Conservation (phyloP, 35 echinoderm and acorn worm species). For the Apostichopus japonicus region DNA sequence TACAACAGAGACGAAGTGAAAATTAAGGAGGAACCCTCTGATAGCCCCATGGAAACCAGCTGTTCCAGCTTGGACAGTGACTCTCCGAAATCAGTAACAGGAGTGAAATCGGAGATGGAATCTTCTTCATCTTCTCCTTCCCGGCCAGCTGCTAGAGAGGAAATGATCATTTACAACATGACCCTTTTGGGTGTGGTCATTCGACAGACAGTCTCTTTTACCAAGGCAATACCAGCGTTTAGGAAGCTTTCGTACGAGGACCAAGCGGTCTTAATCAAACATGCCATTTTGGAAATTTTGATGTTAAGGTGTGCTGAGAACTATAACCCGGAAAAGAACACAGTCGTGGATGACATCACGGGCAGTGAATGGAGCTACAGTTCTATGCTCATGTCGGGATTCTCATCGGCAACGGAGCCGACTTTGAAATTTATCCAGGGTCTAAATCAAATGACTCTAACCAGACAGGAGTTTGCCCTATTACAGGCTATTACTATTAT, state of each 20-base stretch:
- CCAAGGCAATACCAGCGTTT: constrained; percentile 95
- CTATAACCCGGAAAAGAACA: constrained; percentile 86
- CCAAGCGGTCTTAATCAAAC: constrained; percentile 96
- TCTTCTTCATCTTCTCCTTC: background rate
- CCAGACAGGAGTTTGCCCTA: constrained; percentile 83
- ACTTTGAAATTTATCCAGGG: constrained; percentile 97
- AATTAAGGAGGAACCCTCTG: constrained; percentile 71
- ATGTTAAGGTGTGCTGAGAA: constrained; percentile 95
- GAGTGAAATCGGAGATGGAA: constrained; percentile 18
- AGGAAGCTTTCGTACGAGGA: constrained; percentile 94
- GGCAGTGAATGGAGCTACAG: constrained; percentile 93
- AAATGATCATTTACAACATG: constrained; percentile 99
- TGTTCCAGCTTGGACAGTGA: constrained; percentile 52
- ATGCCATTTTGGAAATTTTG: constrained; percentile 95
- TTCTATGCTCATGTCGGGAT: constrained; percentile 90
- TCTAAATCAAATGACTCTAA: constrained; percentile 82
- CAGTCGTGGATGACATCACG: constrained; percentile 95
- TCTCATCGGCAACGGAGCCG: constrained; percentile 80
- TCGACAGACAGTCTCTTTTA: constrained; percentile 96
- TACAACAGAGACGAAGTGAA: constrained; percentile 63
- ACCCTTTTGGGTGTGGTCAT: constrained; percentile 93
- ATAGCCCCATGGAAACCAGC: constrained; percentile 67
- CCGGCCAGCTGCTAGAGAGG: constrained; percentile 40
- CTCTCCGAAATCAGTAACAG: constrained; percentile 35
- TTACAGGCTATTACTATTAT: constrained; percentile 95